These are phyloP conservation scores for Ctenopoma multispine DNA, from an alignment of 2,797 vertebrate species.

Conservation along the genomic window DNA sequence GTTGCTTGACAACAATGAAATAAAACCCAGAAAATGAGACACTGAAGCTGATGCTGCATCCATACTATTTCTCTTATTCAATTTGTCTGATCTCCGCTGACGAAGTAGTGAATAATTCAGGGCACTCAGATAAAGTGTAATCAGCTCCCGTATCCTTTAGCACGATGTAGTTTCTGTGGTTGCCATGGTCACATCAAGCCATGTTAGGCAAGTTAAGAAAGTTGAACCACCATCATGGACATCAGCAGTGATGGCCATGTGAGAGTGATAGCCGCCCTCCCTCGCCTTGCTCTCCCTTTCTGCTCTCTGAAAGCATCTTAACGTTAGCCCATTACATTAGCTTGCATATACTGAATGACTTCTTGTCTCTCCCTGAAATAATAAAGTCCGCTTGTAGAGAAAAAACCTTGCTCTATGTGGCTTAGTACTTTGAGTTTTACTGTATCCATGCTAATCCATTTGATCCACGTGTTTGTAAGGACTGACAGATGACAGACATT, in stretches of 20 bases:
- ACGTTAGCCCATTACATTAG: background rate
- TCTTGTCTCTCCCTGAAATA: background rate
- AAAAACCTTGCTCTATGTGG: too few species aligned
- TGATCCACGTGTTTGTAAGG: conserved; percentile 14
- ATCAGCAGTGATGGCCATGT: background rate
- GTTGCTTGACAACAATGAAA: too few species aligned
- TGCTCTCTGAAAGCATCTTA: background rate
- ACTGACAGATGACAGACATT: conserved; percentile 56
- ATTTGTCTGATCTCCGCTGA: too few species aligned
- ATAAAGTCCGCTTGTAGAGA: too few species aligned
- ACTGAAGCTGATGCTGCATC: too few species aligned
- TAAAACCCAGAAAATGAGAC: too few species aligned
- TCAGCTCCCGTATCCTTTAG: too few species aligned
- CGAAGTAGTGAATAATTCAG: too few species aligned
- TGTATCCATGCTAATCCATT: conserved; percentile 10
- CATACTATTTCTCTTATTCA: too few species aligned
- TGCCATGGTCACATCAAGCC: background rate
- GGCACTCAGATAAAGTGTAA: too few species aligned
- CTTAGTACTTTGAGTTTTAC: background rate
- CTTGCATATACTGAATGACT: background rate
- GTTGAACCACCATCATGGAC: background rate
- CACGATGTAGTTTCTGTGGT: background rate
- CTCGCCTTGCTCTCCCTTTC: background rate
- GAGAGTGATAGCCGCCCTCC: background rate
- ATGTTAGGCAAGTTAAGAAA: background rate